A percentile compares a stretch with the other conserved stretches of the same genome.
These are phyloP conservation scores for Copsychus sechellarum DNA, from an alignment of 2,113 vertebrate genomes.

Conservation along the genomic window DNA sequence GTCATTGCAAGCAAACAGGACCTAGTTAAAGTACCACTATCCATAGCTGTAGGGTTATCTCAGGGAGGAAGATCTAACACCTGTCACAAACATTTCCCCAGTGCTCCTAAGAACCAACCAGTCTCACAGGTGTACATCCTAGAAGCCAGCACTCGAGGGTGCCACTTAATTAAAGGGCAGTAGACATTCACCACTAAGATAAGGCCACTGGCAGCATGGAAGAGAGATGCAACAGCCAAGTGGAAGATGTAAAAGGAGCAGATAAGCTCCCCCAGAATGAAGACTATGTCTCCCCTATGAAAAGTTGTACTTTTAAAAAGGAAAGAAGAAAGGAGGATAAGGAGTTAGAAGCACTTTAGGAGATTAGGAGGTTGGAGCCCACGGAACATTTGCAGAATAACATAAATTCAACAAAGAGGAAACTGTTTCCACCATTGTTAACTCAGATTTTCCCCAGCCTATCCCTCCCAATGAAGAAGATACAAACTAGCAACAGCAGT, in stretches of 20 bases:
- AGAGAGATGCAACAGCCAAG: rapidly evolving
- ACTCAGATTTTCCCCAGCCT: not conserved
- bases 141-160: not conserved
- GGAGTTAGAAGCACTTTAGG: not conserved
- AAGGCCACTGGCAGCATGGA: not conserved
- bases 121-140: not conserved
- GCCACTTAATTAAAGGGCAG: rapidly evolving
- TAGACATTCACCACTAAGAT: not conserved
- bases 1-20: not conserved
- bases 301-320: not conserved
- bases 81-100: not conserved
- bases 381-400: not conserved
- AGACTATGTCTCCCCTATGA: not conserved
- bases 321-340: not conserved
- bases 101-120: not conserved
- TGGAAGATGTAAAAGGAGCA: not conserved
- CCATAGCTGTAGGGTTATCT: not conserved
- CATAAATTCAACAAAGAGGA: not conserved
- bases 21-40: not conserved
- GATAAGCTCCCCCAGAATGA: not conserved
- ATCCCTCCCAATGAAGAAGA: not conserved
- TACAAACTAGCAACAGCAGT: not conserved
- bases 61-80: not conserved
- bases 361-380: not conserved
- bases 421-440: not conserved